A percentile compares a stretch with the other conserved stretches of the same genome.
Evolutionary conservation across 2,797 vertebrate species (phyloP).

Genomic region (Mormyrops boulengeri): DNA sequence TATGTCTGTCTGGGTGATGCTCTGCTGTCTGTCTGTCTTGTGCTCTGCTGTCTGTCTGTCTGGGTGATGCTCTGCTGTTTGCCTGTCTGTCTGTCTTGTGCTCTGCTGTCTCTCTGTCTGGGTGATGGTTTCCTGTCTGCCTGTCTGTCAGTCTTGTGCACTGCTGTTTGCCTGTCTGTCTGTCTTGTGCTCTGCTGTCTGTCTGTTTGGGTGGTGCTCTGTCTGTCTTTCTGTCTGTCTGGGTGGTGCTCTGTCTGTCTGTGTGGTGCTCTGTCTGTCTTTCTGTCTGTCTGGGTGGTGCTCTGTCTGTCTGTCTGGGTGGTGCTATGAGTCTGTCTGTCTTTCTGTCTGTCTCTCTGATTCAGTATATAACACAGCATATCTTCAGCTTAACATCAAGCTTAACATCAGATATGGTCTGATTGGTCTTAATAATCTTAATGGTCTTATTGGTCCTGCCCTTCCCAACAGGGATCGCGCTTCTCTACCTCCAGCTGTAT

Average conservation of each 20-base stretch:
- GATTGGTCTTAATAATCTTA: neutral
- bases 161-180: neutral
- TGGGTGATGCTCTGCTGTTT: neutral
- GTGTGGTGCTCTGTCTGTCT: neutral
- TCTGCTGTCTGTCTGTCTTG: neutral
- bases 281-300: too few relatives aligned
- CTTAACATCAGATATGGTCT: neutral
- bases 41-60: neutral
- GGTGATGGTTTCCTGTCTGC: neutral
- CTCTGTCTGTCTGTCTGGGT: neutral
- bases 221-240: neutral
- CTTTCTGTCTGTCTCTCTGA: neutral
- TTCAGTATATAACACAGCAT: neutral
- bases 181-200: neutral
- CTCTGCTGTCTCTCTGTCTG: neutral
- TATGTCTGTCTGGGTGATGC: neutral
- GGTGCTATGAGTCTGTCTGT: neutral
- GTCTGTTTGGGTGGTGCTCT: neutral
- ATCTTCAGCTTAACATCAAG: neutral
- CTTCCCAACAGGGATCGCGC: slow-evolving; percentile 71
- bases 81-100: neutral
- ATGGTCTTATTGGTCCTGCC: neutral
- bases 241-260: neutral
- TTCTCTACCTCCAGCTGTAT: slow-evolving; percentile 85
- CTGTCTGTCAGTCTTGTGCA: neutral